Percentiles rank a stretch among this genome's conserved stretches.
phyloP scores from a whole-genome alignment of 2,113 vertebrate genomes.

The Centrocercus urophasianus region DNA sequence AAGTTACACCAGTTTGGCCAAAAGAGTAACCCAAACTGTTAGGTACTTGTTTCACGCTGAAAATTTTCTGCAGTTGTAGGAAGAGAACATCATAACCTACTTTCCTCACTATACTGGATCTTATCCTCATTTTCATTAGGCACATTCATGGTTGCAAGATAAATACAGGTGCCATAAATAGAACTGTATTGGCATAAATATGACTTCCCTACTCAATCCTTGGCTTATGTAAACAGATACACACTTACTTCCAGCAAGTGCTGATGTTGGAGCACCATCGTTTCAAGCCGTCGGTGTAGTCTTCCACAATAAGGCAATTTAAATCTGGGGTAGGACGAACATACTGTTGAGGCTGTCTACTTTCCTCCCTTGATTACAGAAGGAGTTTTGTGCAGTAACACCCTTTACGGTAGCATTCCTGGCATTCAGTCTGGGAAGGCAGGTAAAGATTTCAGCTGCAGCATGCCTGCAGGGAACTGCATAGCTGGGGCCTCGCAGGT shows the following conservation, averaged over 20 bases:
- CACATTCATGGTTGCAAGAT: background rate
- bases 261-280: background rate
- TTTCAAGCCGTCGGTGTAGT: background rate
- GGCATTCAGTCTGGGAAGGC: rapidly evolving
- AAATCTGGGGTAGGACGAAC: background rate
- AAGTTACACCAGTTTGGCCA: background rate
- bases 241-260: slow-evolving; percentile 6
- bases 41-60: background rate
- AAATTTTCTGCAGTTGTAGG: slow-evolving; percentile 23
- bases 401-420: background rate
- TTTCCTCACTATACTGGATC: slow-evolving; percentile 19
- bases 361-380: background rate
- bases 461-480: background rate
- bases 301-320: background rate
- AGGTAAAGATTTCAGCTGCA: background rate
- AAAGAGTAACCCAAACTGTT: background rate
- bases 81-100: slow-evolving; percentile 37
- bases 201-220: slow-evolving; percentile 34
- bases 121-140: slow-evolving; percentile 46
- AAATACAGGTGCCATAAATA: slow-evolving; percentile 39
- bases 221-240: slow-evolving; percentile 32
- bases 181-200: slow-evolving; percentile 41
- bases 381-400: rapidly evolving
- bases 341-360: background rate
- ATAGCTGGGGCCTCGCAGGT: background rate